Base-by-base conservation (phyloP, 2,888 invertebrate genomes). In the Drosophila nr. medialis region DNA sequence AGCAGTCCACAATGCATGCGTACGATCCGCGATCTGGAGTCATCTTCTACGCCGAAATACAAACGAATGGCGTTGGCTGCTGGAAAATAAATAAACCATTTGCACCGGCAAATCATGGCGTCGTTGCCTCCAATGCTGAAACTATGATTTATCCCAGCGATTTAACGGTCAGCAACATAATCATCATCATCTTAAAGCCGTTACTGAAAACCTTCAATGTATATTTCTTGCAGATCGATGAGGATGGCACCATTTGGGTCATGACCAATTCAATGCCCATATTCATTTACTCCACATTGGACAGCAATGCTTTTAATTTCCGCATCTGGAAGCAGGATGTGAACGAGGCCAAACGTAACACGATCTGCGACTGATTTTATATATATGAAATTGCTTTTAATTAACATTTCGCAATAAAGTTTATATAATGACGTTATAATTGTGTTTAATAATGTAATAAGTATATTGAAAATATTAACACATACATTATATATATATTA, bases 121-220 rank as follows among this genome's bases (percentile, higher is more conserved):
- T 95, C 0, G 93, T 96, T 0, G 95, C 95, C 0, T 93, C 94
- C 58, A 94, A 96, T 86, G 93, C 93, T 11, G 86, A 92, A 6
- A 94, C 93, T 13, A 93, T 97, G 93, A 95, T 96, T 63, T 97
- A 97, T 90, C 96, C 97, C 1, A 95, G 95, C 83, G 96, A 96
- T 86, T 90, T 96, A 54, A 94, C 92, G 81, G 93, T 94, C 0
- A 30, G 71, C 13, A 4, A 24, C 2, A 10, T 21, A n/a, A n/a
- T 15, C 4, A 13, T n/a, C 11, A 13, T n/a, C 15, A 45, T 24
- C 13, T 27, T 24, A 27, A 27, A 29, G 3, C 21, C 4, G 5
- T 18, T 30, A 53, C 36, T 27, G 4, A 10, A 15, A 48, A 49
- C 0, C 1, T 7, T 48, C 8, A 13, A 10, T 42, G 36, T 51